A percentile compares a stretch with the other conserved stretches of the same genome.
Evolutionary conservation across 2,113 vertebrate genomes (phyloP).

Genomic region (Salvelinus alpinus): DNA sequence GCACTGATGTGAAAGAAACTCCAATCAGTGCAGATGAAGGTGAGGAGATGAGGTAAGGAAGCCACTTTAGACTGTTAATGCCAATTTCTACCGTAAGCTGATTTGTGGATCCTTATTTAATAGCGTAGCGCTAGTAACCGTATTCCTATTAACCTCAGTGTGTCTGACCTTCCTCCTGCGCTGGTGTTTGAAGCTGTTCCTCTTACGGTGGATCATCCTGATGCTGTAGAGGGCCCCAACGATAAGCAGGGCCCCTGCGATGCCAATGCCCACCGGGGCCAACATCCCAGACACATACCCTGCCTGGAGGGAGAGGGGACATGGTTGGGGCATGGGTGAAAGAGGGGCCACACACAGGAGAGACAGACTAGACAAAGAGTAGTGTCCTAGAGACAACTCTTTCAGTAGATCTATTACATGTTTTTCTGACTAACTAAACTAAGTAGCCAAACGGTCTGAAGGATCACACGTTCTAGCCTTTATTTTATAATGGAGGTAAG

Average conservation of each 20-base stretch:
- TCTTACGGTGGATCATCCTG: constrained; percentile 89
- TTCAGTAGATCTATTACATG: too few species aligned
- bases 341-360: not conserved
- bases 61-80: not conserved
- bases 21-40: too few species aligned
- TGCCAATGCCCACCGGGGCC: constrained; percentile 92
- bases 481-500: too few species aligned
- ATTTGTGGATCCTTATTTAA: not conserved
- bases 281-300: constrained; percentile 97
- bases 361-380: not conserved
- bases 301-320: constrained; percentile 71
- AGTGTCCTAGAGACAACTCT: not conserved
- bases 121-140: not conserved
- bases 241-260: constrained; percentile 91
- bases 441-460: too few species aligned
- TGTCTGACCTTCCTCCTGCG: constrained; percentile 90
- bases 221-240: constrained; percentile 94
- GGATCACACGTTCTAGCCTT: too few species aligned
- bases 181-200: constrained; percentile 90
- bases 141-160: constrained; percentile 52
- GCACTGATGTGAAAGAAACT: too few species aligned
- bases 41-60: too few species aligned
- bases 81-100: not conserved
- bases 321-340: not conserved
- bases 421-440: too few species aligned